Evolutionary conservation across 2,113 vertebrate genomes (phyloP).

Genomic region (Calidris pygmaea): DNA sequence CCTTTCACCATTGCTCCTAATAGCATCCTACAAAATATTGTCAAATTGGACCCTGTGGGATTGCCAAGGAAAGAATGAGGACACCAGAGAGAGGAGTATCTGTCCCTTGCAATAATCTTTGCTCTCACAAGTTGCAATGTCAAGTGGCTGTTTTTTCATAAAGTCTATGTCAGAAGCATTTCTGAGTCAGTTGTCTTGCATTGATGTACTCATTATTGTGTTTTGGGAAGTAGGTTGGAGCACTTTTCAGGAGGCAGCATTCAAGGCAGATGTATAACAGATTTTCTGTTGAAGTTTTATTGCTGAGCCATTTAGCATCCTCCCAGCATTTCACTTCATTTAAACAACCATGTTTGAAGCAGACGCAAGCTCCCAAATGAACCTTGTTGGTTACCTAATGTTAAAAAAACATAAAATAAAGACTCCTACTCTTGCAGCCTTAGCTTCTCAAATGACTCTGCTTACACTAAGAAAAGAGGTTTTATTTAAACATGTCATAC

Average conservation of each 20-base stretch:
- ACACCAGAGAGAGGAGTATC: fast-evolving
- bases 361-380: background rate
- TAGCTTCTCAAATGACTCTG: background rate
- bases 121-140: background rate
- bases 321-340: background rate
- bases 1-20: background rate
- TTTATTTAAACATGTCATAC: background rate
- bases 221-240: background rate
- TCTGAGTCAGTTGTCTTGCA: background rate
- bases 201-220: background rate
- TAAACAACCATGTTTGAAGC: background rate
- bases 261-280: background rate
- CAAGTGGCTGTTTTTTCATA: background rate
- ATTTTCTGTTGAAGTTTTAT: background rate
- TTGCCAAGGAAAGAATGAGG: background rate
- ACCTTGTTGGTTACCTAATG: background rate
- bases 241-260: background rate
- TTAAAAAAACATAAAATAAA: background rate
- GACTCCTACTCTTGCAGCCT: background rate
- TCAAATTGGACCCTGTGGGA: background rate
- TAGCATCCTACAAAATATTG: background rate
- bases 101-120: background rate
- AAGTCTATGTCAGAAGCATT: background rate
- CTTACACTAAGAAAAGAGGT: background rate
- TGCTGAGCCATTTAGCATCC: background rate